Percentiles rank a stretch among this genome's conserved stretches.
phyloP scores from a whole-genome alignment of 2,888 invertebrate species.

The Zonitis immaculata region DNA sequence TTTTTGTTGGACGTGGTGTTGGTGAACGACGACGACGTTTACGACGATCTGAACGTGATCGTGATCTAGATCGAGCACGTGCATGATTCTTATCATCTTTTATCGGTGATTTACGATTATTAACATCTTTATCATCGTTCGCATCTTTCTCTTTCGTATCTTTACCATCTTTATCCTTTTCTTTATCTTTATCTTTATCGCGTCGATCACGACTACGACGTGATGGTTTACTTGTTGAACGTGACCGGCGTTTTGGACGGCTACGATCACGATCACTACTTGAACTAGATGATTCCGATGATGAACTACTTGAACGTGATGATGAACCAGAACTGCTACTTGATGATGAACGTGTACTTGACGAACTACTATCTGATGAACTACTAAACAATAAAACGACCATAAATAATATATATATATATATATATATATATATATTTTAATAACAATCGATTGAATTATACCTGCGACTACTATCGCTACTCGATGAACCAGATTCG shows the following conservation, averaged over 20 bases:
- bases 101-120: conserved; percentile 39
- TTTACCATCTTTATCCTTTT: conserved; percentile 40
- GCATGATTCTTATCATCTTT: conserved; percentile 36
- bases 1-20: conserved; percentile 85
- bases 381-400: conserved; percentile 46
- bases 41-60: conserved; percentile 60
- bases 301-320: conserved; percentile 52
- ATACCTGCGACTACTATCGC: conserved; percentile 67
- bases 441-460: too few species aligned
- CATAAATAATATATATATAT: background rate
- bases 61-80: conserved; percentile 52
- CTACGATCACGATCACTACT: conserved; percentile 63
- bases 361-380: conserved; percentile 79
- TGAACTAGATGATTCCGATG: conserved; percentile 61
- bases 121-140: conserved; percentile 43
- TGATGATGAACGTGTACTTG: conserved; percentile 75
- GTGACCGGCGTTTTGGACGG: conserved; percentile 56
- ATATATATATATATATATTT: background rate
- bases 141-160: conserved; percentile 45
- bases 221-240: conserved; percentile 41
- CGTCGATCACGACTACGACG: conserved; percentile 33
- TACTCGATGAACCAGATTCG: conserved; percentile 73
- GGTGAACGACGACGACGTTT: conserved; percentile 79
- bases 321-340: conserved; percentile 64
- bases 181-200: conserved; percentile 46